A percentile compares a stretch with the other conserved stretches of the same genome.
phyloP scores from a whole-genome alignment of 2,888 invertebrate genomes.

The Trachelus troglodyta region DNA sequence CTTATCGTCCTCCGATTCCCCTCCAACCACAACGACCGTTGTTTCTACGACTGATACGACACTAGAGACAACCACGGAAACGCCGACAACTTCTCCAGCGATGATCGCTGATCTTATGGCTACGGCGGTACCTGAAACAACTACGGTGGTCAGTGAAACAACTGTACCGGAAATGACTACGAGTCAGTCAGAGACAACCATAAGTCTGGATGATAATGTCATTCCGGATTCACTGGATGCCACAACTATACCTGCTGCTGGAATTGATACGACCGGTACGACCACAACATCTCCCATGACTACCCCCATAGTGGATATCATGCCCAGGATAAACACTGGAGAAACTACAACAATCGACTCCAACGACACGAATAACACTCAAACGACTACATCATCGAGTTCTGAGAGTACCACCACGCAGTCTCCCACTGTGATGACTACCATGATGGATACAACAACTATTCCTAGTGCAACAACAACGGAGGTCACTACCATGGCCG shows the following conservation, averaged over 20 bases:
- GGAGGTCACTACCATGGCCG: slow-evolving; percentile 26
- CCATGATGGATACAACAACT: slow-evolving; percentile 46
- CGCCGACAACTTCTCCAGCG: slow-evolving; percentile 17
- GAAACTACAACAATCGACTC: not conserved
- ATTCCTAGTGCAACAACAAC: slow-evolving; percentile 47
- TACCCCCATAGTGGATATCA: slow-evolving; percentile 44
- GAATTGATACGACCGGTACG: slow-evolving; percentile 58
- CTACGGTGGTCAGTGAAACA: slow-evolving; percentile 16
- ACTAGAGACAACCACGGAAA: slow-evolving; percentile 25
- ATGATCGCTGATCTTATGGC: slow-evolving; percentile 7
- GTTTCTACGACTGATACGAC: slow-evolving; percentile 16
- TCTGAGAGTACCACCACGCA: not conserved
- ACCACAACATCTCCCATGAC: slow-evolving; percentile 62
- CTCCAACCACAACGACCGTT: slow-evolving; percentile 24
- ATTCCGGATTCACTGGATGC: not conserved
- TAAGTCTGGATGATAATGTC: slow-evolving; percentile 18
- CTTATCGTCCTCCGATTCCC: slow-evolving; percentile 23
- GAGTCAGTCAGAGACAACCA: slow-evolving; percentile 14
- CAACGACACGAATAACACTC: not conserved
- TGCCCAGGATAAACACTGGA: not conserved
- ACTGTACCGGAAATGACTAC: slow-evolving; percentile 20
- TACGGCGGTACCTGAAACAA: slow-evolving; percentile 15
- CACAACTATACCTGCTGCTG: slow-evolving; percentile 16
- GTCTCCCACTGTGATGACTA: slow-evolving; percentile 22
- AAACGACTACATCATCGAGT: not conserved